phyloP scores from a whole-genome alignment of 2,797 vertebrate species.

The Sparidentex hasta region DNA sequence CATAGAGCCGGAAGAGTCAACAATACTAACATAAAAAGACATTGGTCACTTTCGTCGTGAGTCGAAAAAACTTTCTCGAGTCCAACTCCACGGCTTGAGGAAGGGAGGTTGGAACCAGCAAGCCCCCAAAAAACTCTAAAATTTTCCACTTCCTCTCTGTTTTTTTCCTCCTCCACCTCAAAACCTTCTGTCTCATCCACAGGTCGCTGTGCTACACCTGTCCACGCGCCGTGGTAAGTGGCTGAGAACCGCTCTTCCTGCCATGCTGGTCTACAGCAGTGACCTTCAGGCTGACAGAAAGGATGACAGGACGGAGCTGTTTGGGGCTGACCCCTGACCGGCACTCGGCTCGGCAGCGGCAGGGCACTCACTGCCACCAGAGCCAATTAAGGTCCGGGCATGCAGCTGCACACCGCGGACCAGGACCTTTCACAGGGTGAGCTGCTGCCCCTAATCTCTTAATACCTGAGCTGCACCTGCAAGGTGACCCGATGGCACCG shows the following conservation, averaged over 20 bases:
- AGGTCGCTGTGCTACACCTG: slow-evolving; percentile 60
- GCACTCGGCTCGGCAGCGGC: slow-evolving; percentile 62
- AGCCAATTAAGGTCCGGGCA: slow-evolving; percentile 77
- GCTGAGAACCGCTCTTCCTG: slow-evolving; percentile 49
- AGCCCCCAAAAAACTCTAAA: slow-evolving; percentile 31
- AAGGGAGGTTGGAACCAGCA: slow-evolving; percentile 6
- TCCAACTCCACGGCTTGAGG: slow-evolving; percentile 3
- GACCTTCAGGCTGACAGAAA: slow-evolving; percentile 82
- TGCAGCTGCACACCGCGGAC: slow-evolving; percentile 68
- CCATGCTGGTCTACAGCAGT: slow-evolving; percentile 56
- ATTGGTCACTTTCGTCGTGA: slow-evolving; percentile 34
- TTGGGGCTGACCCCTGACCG: slow-evolving; percentile 73
- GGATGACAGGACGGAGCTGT: slow-evolving; percentile 70
- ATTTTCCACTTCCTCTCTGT: slow-evolving; percentile 35
- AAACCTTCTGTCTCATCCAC: slow-evolving; percentile 51
- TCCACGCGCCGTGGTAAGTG: slow-evolving; percentile 51
- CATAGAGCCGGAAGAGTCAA: slow-evolving; percentile 22
- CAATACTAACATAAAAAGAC: slow-evolving; percentile 35
- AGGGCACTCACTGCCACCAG: slow-evolving; percentile 67
- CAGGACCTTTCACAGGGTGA: slow-evolving; percentile 72
- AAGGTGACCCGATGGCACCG: slow-evolving; percentile 80
- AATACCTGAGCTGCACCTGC: slow-evolving; percentile 77
- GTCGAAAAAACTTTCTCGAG: slow-evolving; percentile 27
- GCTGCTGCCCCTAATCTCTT: slow-evolving; percentile 81
- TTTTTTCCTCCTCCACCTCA: slow-evolving; percentile 29